Conservation (phyloP, 2,888 invertebrate species). For the Eupsilia transversa region DNA sequence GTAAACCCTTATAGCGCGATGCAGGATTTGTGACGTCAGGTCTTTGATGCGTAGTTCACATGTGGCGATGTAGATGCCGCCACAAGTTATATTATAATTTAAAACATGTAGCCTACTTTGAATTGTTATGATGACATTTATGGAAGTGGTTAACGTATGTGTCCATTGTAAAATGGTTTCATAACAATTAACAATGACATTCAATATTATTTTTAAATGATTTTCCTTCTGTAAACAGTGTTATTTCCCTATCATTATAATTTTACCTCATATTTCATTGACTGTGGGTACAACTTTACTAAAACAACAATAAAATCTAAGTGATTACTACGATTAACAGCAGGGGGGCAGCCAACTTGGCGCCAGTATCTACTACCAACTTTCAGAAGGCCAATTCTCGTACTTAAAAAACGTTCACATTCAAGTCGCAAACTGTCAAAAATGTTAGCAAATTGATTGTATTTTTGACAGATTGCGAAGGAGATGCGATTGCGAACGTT, state of each 20-base stretch:
- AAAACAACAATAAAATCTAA: constrained; percentile 3
- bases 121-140: background rate
- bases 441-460: no score
- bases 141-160: background rate
- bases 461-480: no score
- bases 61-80: no score
- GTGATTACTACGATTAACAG: constrained; percentile 12
- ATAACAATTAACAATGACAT: background rate
- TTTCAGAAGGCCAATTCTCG: no score
- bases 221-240: constrained; percentile 16
- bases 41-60: no score
- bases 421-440: no score
- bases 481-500: no score
- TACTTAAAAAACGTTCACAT: no score
- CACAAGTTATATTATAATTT: no score
- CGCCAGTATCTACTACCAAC: background rate
- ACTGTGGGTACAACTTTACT: constrained; percentile 1
- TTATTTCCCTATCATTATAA: background rate
- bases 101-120: background rate
- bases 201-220: background rate
- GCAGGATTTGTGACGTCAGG: no score
- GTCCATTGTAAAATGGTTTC: background rate
- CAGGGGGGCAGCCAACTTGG: constrained; percentile 3
- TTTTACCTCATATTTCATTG: constrained; percentile 3
- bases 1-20: no score